Percentiles rank a stretch among this genome's conserved stretches.
Conservation (phyloP, 2,888 invertebrate genomes). For the Coenonympha arcania region DNA sequence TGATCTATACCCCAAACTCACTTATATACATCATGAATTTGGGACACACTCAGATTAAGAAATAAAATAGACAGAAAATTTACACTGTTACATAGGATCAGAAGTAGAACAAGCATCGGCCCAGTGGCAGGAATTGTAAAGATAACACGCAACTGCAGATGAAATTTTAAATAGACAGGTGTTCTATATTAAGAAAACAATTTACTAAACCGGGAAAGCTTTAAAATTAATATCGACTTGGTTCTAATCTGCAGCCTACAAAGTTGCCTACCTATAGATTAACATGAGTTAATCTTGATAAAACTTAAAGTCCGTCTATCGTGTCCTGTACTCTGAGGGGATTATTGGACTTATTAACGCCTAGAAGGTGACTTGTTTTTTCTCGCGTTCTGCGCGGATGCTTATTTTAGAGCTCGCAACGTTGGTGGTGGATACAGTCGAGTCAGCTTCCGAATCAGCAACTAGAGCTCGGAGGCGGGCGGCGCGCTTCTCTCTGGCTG, state of each 20-base stretch:
- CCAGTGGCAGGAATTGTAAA: too few relatives aligned
- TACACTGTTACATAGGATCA: not conserved
- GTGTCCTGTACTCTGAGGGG: not conserved
- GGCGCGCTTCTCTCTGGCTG: conserved; percentile 80
- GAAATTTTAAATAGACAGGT: too few relatives aligned
- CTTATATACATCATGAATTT: conserved; percentile 17
- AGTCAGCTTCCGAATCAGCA: conserved; percentile 73
- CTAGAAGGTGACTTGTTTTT: conserved; percentile 71
- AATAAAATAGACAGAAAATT: not conserved
- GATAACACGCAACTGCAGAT: too few relatives aligned
- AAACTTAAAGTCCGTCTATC: not conserved
- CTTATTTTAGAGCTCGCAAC: conserved; percentile 53
- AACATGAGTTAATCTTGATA: too few relatives aligned
- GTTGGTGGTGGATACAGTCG: conserved; percentile 45
- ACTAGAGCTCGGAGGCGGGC: conserved; percentile 80
- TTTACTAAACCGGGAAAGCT: too few relatives aligned
- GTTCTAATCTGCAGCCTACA: not conserved
- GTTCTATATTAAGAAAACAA: too few relatives aligned
- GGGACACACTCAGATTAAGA: conserved; percentile 2
- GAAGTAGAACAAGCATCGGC: too few relatives aligned
- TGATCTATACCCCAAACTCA: conserved; percentile 46
- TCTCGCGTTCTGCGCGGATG: conserved; percentile 61
- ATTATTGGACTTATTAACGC: not conserved
- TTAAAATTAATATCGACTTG: not conserved
- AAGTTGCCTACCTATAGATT: not conserved